These are phyloP conservation scores for Rhombomys opimus DNA, from an alignment of 2,113 vertebrate species.

Conservation along the genomic window DNA sequence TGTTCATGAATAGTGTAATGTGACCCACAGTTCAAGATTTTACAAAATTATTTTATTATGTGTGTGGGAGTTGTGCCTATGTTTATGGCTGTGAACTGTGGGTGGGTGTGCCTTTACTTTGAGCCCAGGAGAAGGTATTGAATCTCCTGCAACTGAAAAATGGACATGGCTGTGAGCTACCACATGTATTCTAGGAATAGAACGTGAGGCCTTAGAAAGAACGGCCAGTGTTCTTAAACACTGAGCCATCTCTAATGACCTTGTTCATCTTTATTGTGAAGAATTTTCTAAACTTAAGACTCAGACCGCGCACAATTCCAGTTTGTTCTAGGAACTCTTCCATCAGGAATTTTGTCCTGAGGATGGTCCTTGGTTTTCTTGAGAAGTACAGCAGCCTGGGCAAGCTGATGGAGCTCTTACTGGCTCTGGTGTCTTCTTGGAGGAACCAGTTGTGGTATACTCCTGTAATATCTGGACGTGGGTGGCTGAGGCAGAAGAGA, in stretches of 20 bases:
- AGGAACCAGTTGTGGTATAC: background rate
- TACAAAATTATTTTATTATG: background rate
- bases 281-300: constrained; percentile 1
- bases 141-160: background rate
- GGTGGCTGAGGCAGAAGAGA: background rate
- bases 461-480: too few species aligned
- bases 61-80: background rate
- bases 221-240: background rate
- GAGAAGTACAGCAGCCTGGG: background rate
- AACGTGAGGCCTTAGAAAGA: background rate
- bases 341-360: background rate
- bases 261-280: background rate
- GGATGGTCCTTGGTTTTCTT: background rate
- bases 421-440: background rate
- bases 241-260: background rate
- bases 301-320: background rate
- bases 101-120: background rate
- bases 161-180: background rate
- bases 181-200: background rate
- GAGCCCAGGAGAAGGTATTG: background rate
- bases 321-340: background rate
- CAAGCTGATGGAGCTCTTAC: background rate
- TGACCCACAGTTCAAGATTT: background rate
- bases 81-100: background rate
- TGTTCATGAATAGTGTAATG: background rate